These are phyloP conservation scores for Balanococcus diminutus DNA, from an alignment of 2,888 invertebrate species.

Conservation along the genomic window DNA sequence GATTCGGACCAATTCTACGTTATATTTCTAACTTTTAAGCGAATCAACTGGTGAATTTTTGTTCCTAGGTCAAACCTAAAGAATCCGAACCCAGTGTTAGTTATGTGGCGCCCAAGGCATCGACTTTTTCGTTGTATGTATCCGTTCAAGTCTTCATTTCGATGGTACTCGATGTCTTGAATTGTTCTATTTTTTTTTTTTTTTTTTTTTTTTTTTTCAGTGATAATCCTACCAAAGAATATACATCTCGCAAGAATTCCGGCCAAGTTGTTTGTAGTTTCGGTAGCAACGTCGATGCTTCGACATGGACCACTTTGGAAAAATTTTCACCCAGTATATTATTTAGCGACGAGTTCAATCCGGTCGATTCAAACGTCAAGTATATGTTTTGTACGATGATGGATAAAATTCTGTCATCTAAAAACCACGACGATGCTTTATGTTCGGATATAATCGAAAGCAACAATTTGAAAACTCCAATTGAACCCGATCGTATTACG, in stretches of 20 bases:
- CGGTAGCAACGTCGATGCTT: conserved; percentile 57
- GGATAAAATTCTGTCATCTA: background rate
- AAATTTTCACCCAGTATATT: background rate
- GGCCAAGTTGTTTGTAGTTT: conserved; percentile 66
- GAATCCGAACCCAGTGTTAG: background rate
- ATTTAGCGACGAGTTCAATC: conserved; percentile 46
- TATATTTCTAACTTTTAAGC: background rate
- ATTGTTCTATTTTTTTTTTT: background rate
- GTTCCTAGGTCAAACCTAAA: background rate
- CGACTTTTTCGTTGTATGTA: background rate
- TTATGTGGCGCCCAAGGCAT: background rate
- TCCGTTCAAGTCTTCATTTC: no score
- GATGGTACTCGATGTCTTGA: no score
- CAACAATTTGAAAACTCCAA: background rate
- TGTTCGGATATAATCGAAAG: conserved; percentile 6
- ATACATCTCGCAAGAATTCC: conserved; percentile 64
- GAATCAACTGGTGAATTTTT: background rate
- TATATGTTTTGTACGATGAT: conserved; percentile 26
- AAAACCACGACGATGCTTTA: conserved; percentile 2
- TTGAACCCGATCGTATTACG: background rate
- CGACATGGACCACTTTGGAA: conserved; percentile 39
- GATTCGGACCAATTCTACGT: background rate
- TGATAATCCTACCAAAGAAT: conserved; percentile 62
- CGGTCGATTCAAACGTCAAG: background rate
- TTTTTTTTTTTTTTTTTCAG: conserved; percentile 56